A percentile compares a stretch with the other conserved stretches of the same genome.
Evolutionary conservation across 2,113 vertebrate genomes (phyloP).

Genomic region (Dascyllus trimaculatus): DNA sequence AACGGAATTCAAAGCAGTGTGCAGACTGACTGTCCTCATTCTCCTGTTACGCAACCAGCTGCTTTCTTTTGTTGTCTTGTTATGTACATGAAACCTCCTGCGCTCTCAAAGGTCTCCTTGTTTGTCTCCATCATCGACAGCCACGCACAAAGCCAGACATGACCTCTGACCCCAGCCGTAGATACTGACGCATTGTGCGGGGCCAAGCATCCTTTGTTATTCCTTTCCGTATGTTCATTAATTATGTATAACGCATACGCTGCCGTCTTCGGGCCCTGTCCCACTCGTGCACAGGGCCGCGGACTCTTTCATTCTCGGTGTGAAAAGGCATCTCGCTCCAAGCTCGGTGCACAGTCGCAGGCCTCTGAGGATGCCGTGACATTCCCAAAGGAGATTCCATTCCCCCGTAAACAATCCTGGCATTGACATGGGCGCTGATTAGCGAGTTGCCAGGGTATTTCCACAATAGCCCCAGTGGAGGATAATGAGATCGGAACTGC

Average conservation of each 20-base stretch:
- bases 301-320: conserved; percentile 25
- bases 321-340: conserved; percentile 56
- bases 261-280: conserved; percentile 29
- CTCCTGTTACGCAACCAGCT: conserved; percentile 45
- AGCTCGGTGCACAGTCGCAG: conserved; percentile 19
- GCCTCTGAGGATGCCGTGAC: conserved; percentile 64
- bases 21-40: conserved; percentile 7
- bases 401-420: conserved; percentile 75
- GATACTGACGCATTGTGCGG: conserved; percentile 65
- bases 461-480: conserved; percentile 53
- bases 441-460: conserved; percentile 69
- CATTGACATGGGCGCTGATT: conserved; percentile 70
- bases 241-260: conserved; percentile 57
- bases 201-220: conserved; percentile 52
- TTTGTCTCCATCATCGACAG: conserved; percentile 52
- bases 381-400: conserved; percentile 75
- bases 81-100: conserved; percentile 44
- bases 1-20: background rate
- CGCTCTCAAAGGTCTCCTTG: conserved; percentile 72
- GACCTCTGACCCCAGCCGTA: conserved; percentile 62
- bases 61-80: conserved; percentile 52
- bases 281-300: background rate
- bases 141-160: conserved; percentile 67
- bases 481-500: conserved; percentile 59
- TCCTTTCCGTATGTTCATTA: conserved; percentile 53